A percentile compares a stretch with the other conserved stretches of the same genome.
phyloP scores from a whole-genome alignment of 2,113 vertebrate species.

The Bombycilla garrulus region DNA sequence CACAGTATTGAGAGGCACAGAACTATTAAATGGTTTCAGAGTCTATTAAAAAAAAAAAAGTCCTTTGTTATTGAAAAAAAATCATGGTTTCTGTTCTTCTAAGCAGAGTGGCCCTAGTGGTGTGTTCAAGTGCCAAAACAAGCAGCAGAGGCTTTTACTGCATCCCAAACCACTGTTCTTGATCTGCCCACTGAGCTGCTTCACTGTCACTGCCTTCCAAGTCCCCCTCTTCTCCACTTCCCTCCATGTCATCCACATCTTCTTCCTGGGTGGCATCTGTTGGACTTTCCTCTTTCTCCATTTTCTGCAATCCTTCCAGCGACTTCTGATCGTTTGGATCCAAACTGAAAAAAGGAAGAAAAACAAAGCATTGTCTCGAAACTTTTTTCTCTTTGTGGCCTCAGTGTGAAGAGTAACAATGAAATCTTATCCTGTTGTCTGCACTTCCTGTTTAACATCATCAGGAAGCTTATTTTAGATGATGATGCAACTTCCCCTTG shows the following conservation, averaged over 20 bases:
- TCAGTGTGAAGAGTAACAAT: background rate
- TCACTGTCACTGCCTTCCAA: constrained; percentile 98
- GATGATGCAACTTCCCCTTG: background rate
- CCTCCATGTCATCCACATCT: constrained; percentile 98
- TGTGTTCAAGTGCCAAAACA: background rate
- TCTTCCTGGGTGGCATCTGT: constrained; percentile 95
- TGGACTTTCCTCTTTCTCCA: constrained; percentile 98
- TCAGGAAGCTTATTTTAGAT: background rate
- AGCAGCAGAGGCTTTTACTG: constrained; percentile 74
- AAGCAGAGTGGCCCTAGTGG: background rate
- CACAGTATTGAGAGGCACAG: background rate
- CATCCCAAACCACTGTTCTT: constrained; percentile 99
- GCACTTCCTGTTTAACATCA: background rate
- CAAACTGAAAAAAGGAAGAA: constrained; percentile 77
- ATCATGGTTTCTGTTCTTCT: background rate
- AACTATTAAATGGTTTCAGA: background rate
- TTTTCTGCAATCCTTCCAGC: constrained; percentile 97
- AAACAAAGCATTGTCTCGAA: background rate
- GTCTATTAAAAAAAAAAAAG: background rate
- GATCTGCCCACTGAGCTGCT: constrained; percentile 96
- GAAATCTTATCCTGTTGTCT: background rate
- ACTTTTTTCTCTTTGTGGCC: background rate
- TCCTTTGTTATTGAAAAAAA: background rate
- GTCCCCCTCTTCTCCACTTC: constrained; percentile 96
- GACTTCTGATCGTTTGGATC: constrained; percentile 99